Evolutionary conservation across 2,113 vertebrate species (phyloP).

Genomic region (Cepphus grylle): DNA sequence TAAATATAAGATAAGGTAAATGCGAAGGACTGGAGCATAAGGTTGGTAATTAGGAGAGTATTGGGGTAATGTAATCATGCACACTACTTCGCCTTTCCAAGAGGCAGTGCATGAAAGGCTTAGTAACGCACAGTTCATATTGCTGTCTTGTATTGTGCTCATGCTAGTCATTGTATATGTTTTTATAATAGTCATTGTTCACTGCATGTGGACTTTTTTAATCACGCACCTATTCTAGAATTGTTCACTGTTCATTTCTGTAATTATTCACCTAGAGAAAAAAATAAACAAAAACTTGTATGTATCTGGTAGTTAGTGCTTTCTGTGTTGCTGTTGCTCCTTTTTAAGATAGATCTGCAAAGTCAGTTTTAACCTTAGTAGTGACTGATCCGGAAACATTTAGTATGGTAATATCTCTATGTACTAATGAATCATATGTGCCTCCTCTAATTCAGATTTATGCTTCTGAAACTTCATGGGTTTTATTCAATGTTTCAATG

Average conservation of each 20-base stretch:
- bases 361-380: neutral
- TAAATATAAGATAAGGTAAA: too few species aligned
- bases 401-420: neutral
- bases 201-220: neutral
- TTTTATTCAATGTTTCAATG: slow-evolving; percentile 4
- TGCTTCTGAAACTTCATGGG: neutral
- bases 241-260: neutral
- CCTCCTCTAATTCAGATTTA: slow-evolving; percentile 16
- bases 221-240: neutral
- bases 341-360: neutral
- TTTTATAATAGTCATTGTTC: neutral
- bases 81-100: neutral
- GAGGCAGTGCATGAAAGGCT: neutral
- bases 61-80: neutral
- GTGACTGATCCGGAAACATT: neutral
- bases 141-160: neutral
- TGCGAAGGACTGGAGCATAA: neutral
- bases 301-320: neutral
- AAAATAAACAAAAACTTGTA: neutral
- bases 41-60: neutral
- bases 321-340: neutral
- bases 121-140: neutral
- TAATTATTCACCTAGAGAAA: neutral
- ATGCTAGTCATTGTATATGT: neutral
- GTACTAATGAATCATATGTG: neutral